phyloP scores from a whole-genome alignment of 2,888 invertebrate species.

The Brachynemurus nebulosus region DNA sequence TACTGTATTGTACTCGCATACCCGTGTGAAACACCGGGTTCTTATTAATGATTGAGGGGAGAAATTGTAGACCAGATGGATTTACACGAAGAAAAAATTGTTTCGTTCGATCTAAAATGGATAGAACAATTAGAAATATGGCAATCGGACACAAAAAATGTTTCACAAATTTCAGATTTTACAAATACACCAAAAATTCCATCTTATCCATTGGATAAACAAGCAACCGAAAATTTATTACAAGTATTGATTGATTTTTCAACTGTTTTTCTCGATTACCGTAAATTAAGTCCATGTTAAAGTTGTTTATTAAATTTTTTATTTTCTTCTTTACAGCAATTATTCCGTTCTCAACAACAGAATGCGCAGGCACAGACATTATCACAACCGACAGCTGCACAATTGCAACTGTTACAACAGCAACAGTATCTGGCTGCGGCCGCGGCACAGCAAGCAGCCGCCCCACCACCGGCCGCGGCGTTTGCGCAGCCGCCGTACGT shows the following conservation, averaged over 20 bases:
- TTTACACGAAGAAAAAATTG: no score
- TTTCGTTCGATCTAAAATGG: background rate
- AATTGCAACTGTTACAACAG: constrained; percentile 60
- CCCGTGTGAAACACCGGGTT: no score
- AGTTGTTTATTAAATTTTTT: no score
- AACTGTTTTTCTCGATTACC: no score
- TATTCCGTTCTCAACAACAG: constrained; percentile 77
- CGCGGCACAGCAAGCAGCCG: constrained; percentile 43
- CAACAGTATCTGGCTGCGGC: constrained; percentile 64
- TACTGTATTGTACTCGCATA: no score
- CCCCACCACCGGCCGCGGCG: constrained; percentile 50
- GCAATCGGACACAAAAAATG: background rate
- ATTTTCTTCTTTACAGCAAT: no score
- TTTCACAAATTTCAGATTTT: background rate
- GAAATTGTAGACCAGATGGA: no score
- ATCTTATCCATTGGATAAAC: no score
- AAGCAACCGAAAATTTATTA: no score
- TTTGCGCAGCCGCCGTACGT: constrained; percentile 76
- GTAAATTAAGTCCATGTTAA: no score
- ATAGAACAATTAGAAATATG: background rate
- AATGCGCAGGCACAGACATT: constrained; percentile 52
- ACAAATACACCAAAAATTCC: background rate
- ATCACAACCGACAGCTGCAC: constrained; percentile 51
- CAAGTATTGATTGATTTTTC: no score
- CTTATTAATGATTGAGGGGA: no score